A percentile compares a stretch with the other conserved stretches of the same genome.
phyloP scores from a whole-genome alignment of 2,113 vertebrate genomes.

The Callospermophilus lateralis region DNA sequence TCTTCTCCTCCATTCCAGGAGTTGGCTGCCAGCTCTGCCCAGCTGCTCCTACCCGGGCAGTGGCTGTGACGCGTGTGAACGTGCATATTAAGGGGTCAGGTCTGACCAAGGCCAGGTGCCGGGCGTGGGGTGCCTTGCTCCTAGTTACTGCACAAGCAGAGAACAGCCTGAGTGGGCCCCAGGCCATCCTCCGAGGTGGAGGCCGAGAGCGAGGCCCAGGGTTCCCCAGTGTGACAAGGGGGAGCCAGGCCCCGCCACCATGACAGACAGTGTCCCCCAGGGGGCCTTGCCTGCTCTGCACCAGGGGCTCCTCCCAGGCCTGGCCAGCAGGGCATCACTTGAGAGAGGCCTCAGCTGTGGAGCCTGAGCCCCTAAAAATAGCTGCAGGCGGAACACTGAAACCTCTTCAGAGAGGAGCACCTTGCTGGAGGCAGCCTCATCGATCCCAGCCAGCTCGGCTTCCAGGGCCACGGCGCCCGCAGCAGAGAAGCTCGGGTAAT shows the following conservation, averaged over 20 bases:
- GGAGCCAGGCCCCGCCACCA: no score
- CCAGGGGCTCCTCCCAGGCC: background rate
- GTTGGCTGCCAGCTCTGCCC: background rate
- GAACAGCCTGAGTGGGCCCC: background rate
- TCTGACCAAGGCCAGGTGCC: background rate
- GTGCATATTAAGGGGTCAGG: background rate
- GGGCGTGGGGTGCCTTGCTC: background rate
- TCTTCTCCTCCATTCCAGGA: background rate
- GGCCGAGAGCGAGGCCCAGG: background rate
- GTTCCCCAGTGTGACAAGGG: background rate
- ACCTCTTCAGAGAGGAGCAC: slow-evolving; percentile 69
- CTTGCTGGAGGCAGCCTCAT: slow-evolving; percentile 12
- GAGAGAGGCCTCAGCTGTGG: slow-evolving; percentile 21
- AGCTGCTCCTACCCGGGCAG: background rate
- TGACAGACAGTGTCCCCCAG: background rate
- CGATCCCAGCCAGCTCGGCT: slow-evolving; percentile 21
- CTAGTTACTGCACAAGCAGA: background rate
- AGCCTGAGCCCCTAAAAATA: slow-evolving; percentile 81
- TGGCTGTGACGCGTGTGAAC: fast-evolving
- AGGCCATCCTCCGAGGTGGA: background rate
- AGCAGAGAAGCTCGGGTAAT: background rate
- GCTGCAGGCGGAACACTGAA: slow-evolving; percentile 69
- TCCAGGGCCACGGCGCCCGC: slow-evolving; percentile 38
- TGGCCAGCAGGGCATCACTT: slow-evolving; percentile 5
- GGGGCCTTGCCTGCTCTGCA: background rate